phyloP scores from a whole-genome alignment of 2,797 vertebrate species.

The Oreochromis mossambicus region DNA sequence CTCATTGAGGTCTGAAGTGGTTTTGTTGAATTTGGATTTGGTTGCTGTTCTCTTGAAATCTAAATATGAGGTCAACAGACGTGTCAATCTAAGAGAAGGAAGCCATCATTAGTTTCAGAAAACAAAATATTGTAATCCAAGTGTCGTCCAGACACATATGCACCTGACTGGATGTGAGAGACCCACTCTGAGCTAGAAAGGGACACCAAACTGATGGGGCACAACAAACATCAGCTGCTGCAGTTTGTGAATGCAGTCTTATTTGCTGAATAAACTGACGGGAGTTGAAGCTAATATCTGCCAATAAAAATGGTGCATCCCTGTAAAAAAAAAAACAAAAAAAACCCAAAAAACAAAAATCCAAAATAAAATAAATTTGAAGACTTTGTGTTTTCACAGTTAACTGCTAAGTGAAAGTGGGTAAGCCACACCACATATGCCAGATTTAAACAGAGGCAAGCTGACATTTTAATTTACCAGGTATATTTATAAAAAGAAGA shows the following conservation, averaged over 20 bases:
- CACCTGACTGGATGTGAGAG: neutral
- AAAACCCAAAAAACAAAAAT: rapidly evolving
- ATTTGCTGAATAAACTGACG: neutral
- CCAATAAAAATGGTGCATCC: neutral
- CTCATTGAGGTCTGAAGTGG: neutral
- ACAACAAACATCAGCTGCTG: neutral
- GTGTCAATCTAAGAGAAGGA: neutral
- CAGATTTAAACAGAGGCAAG: constrained; percentile 21
- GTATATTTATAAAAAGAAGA: constrained; percentile 1
- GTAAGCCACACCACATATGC: constrained; percentile 9
- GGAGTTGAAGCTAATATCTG: neutral
- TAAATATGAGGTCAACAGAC: neutral
- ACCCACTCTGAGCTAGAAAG: neutral
- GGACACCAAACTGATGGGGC: neutral
- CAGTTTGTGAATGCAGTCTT: neutral
- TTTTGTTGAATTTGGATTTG: neutral
- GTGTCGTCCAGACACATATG: neutral
- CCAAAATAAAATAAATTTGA: neutral
- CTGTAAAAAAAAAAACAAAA: neutral
- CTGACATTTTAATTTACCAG: neutral
- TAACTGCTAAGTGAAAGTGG: neutral
- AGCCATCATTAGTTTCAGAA: neutral
- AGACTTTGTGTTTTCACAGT: constrained; percentile 13
- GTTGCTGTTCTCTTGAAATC: neutral
- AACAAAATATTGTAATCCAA: neutral